These are phyloP conservation scores for Chaetodon trifasciatus DNA, from an alignment of 2,797 vertebrate genomes.

Conservation along the genomic window DNA sequence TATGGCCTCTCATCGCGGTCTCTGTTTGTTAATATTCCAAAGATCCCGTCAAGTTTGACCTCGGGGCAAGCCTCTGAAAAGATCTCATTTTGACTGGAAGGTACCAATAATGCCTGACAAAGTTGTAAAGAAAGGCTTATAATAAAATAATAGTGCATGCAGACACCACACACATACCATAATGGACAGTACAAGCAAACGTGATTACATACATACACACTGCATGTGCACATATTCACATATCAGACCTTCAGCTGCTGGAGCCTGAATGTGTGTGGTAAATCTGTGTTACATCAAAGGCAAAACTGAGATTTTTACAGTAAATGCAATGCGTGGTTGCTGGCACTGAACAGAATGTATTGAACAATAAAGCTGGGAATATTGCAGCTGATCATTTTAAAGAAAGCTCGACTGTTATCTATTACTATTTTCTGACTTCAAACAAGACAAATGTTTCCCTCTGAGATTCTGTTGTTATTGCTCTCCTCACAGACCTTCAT, in stretches of 20 bases:
- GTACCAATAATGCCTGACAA: slow-evolving; percentile 61
- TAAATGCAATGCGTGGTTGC: slow-evolving; percentile 36
- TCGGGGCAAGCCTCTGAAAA: slow-evolving; percentile 55
- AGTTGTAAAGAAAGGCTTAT: slow-evolving; percentile 48
- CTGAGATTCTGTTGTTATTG: slow-evolving; percentile 17
- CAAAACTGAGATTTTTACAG: slow-evolving; percentile 43
- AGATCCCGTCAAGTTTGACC: slow-evolving; percentile 62
- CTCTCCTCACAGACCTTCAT: slow-evolving; percentile 1
- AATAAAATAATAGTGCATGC: slow-evolving; percentile 37
- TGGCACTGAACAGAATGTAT: slow-evolving; percentile 47
- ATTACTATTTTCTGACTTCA: slow-evolving; percentile 37
- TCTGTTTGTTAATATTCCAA: slow-evolving; percentile 70
- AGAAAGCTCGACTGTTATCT: slow-evolving; percentile 38
- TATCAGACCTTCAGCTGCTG: neutral
- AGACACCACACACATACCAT: slow-evolving; percentile 1
- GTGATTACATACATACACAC: neutral
- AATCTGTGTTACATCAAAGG: slow-evolving; percentile 29
- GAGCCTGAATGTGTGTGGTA: slow-evolving; percentile 22
- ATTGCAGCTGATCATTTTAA: slow-evolving; percentile 40
- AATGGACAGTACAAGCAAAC: neutral
- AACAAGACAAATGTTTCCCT: slow-evolving; percentile 39
- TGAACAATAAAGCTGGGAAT: slow-evolving; percentile 41
- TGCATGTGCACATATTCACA: slow-evolving; percentile 13
- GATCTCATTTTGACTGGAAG: slow-evolving; percentile 72
- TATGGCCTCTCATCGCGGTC: slow-evolving; percentile 29